Evolutionary conservation across 1,140 invertebrate genomes (phyloP), one percentile per base, ranked within the genome.

Genomic region (Eriocheir sinensis): DNA sequence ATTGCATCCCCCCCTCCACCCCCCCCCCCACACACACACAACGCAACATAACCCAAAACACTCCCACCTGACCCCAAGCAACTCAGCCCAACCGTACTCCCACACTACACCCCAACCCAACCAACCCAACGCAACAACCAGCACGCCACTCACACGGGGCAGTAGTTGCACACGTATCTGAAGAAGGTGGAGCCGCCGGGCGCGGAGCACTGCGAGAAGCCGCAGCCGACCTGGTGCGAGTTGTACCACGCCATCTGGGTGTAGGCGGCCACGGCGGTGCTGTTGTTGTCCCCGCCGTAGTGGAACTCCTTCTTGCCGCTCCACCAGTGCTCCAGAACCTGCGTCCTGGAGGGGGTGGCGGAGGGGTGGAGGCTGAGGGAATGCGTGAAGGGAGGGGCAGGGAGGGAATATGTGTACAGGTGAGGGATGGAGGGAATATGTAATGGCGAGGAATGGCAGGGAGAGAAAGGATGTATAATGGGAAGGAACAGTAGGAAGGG

Each of bases 101-200:
- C 27, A n/a, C 79, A n/a, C n/a, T 36, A n/a, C 8, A n/a, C 12
- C 12, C 80, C 1, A 32, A 36, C n/a, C 3, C 34, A 81, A 30
- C n/a, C 80, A 81, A 30, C n/a, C 30, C n/a, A 81, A 34, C 40
- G 32, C 21, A 41, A 53, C 3, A n/a, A n/a, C n/a, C n/a, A 83
- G n/a, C 3, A 53, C 30, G n/a, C n/a, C n/a, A 97, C 97, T 98
- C 97, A 98, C 98, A 97, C 97, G 3, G 98, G 98, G 96, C 98
- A 98, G 96, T 98, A 98, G 97, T 98, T 98, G 96, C 98, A 98
- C 21, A 98, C 97, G 96, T 98, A 98, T 96, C 98, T 98, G 96
- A 97, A 98, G 96, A 98, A 98, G 8, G 97, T 97, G 90, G 97
- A 97, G 53, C 97, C 97, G 96, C 97, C 97, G 32, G 96, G 93